Percentiles rank a stretch among this genome's conserved stretches.
phyloP scores from a whole-genome alignment of 2,888 invertebrate genomes.

The Hirtodrosophila trivittata region DNA sequence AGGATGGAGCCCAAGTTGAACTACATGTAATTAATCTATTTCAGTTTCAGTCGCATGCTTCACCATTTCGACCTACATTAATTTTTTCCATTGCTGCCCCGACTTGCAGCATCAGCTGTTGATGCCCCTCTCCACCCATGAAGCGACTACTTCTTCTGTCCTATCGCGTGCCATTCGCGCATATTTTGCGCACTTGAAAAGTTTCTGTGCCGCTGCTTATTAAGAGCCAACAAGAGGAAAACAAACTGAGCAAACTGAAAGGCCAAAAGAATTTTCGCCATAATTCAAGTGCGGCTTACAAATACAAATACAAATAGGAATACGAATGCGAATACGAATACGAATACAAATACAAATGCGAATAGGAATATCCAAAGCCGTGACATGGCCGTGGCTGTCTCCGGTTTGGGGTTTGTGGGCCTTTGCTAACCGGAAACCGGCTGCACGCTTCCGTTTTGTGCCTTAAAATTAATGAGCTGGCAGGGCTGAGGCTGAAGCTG shows the following conservation, averaged over 20 bases:
- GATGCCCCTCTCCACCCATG: slow-evolving; percentile 2
- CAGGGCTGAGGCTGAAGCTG: slow-evolving; percentile 23
- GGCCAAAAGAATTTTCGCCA: slow-evolving; percentile 61
- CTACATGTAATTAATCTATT: slow-evolving; percentile 71
- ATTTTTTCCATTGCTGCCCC: slow-evolving; percentile 66
- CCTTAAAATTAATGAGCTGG: slow-evolving; percentile 78
- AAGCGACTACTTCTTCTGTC: background rate
- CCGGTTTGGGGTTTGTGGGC: slow-evolving; percentile 36
- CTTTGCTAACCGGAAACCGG: slow-evolving; percentile 75
- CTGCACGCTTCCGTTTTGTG: slow-evolving; percentile 81
- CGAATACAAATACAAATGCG: slow-evolving; percentile 25
- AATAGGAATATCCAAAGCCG: slow-evolving; percentile 44
- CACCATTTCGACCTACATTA: slow-evolving; percentile 76
- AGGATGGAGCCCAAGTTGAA: slow-evolving; percentile 23
- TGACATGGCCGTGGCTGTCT: slow-evolving; percentile 65
- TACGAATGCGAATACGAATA: slow-evolving; percentile 11
- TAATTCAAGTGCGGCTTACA: slow-evolving; percentile 69
- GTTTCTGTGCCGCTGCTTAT: slow-evolving; percentile 64
- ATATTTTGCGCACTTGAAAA: slow-evolving; percentile 75
- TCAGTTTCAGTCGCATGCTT: slow-evolving; percentile 70
- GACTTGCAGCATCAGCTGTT: slow-evolving; percentile 69
- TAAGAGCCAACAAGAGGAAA: slow-evolving; percentile 59
- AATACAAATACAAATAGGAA: slow-evolving; percentile 37
- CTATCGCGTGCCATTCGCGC: slow-evolving; percentile 64
- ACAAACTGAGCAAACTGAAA: slow-evolving; percentile 32